Base-by-base conservation (phyloP, 2,797 vertebrate species). In the Rhinella marina region DNA sequence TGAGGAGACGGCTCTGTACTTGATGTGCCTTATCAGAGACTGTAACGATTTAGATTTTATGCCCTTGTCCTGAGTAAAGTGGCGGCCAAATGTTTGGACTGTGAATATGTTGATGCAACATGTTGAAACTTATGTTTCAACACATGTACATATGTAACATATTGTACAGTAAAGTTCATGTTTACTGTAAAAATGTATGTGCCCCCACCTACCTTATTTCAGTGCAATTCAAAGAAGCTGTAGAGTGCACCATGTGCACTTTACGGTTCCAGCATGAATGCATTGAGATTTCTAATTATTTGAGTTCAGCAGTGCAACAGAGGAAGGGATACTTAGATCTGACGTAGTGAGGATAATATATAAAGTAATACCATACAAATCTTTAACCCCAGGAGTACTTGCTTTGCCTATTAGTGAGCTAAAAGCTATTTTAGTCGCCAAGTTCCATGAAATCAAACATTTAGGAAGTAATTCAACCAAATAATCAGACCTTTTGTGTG, bases 401-500 rank as follows among this genome's bases (percentile, higher is more conserved):
- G 2, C 5, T 84, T 72, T 56, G 25, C 52, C 17, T 59, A 23
- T 84, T 32, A 73, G 29, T 3, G 41, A 86, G 9, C 59, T 48
- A 54, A 64, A 83, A 16, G 61, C 76, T 68, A 83, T 87, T 68
- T 87, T 78, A 77, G 59, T 27, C 21, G 5, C 4, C 23, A 66
- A 48, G 25, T 48, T 76, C 68, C 32, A 61, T 86, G 66, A n/a
- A 75, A 57, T 59, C 62, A n/a, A 64, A 54, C 81, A 57, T 73
- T 86, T 84, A 80, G 81, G 73, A 84, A 86, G 56, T 62, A 84
- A 86, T 64, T 75, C n/a, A 89, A 79, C 16, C n/a, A 41, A 70
- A 64, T 89, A 25, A 77, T 84, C 80, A 82, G 72, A 62, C 75
- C 7, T 80, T 72, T 86, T 89, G 52, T 89, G 85, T 89, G 88